Base-by-base conservation (phyloP, 1,140 invertebrate species). In the Lepidurus packardi region DNA sequence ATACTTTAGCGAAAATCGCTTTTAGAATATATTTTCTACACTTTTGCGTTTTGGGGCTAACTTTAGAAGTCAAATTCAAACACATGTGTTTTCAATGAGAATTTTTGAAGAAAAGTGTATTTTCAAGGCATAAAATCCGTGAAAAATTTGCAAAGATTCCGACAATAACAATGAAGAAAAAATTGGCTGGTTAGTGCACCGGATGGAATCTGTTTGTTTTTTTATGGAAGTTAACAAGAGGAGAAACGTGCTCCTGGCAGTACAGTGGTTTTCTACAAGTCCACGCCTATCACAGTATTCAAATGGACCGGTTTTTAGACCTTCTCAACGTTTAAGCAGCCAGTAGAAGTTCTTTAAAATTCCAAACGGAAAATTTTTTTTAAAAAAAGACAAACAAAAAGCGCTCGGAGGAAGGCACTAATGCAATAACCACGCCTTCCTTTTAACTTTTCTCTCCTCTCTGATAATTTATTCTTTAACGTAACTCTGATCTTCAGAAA, bases 221-320 rank as follows among this genome's bases (percentile, higher is more conserved):
- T 65, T 21, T 65, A 16, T 16, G 53, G 53, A 65, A 65, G 53
- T 65, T 65, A 65, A 65, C 53, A 8, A 65, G 53, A 0, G 53
- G 16, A 65, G 13, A 7, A 11, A n/a, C 21, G 53, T 21, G 6
- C 53, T 65, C 13, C 13, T 65, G 21, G 53, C 53, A 21, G 53
- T 65, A 65, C 16, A 65, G 21, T n/a, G 34, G 34, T 34, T 34
- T 4, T 34, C 21, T 65, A 21, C 9, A n/a, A 65, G 16, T 65
- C 53, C 53, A 65, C 21, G 53, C 53, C 53, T 65, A 65, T 65
- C 53, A 65, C 53, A 65, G 53, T 65, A 65, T 65, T 65, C 53
- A 65, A 65, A 65, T 7, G 16, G 13, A 65, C 16, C 16, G 6
- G 16, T 65, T 8, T 65, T 7, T 21, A 13, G 8, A 65, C 16